phyloP scores from a whole-genome alignment of 2,888 invertebrate genomes.

The Drosophila robusta region DNA sequence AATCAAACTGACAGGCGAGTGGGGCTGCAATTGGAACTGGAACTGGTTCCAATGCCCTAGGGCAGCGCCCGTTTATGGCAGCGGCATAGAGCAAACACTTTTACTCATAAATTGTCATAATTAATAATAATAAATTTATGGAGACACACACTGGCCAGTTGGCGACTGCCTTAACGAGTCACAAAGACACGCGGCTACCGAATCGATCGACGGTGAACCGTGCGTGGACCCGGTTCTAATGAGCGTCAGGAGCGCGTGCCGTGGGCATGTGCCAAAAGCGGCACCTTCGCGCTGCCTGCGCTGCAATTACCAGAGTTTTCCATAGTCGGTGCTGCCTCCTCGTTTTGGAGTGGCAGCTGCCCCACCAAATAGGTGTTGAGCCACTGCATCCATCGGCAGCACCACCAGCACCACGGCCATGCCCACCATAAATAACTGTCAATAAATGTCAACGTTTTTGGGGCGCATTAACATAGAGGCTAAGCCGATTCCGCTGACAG shows the following conservation, averaged over 20 bases:
- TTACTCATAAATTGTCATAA: constrained; percentile 78
- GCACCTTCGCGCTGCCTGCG: constrained; percentile 49
- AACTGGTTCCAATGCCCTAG: constrained; percentile 33
- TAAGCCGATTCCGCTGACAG: constrained; percentile 73
- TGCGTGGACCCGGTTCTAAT: constrained; percentile 55
- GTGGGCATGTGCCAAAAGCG: constrained; percentile 63
- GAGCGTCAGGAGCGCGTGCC: constrained; percentile 72
- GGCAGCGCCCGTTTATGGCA: constrained; percentile 39
- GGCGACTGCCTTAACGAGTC: constrained; percentile 49
- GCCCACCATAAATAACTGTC: constrained; percentile 78
- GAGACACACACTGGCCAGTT: constrained; percentile 38
- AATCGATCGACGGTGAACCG: constrained; percentile 16
- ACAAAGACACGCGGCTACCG: constrained; percentile 35
- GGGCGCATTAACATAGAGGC: constrained; percentile 76
- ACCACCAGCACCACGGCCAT: constrained; percentile 28
- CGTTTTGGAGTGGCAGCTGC: constrained; percentile 51
- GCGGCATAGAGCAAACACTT: constrained; percentile 56
- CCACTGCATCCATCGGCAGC: constrained; percentile 22
- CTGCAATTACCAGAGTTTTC: constrained; percentile 74
- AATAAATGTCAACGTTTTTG: constrained; percentile 78
- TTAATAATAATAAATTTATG: constrained; percentile 76
- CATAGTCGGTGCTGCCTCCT: constrained; percentile 64
- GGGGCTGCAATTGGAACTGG: constrained; percentile 10
- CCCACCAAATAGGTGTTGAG: constrained; percentile 64
- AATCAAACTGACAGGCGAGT: constrained; percentile 27